Base-by-base conservation (phyloP, 2,888 invertebrate genomes). In the Philonicus albiceps region DNA sequence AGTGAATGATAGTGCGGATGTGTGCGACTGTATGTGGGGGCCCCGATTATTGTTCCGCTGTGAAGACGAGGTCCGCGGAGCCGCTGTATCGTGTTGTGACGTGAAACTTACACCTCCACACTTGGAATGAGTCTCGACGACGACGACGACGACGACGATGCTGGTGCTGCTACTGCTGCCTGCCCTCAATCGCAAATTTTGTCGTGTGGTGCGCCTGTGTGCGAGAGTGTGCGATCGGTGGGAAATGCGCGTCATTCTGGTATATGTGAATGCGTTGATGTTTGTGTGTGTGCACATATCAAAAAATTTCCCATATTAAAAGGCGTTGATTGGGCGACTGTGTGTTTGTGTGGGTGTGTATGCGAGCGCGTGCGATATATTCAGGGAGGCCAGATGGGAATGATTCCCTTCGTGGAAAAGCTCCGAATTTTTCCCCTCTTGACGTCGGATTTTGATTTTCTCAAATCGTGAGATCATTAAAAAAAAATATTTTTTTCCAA, bases 21-120 rank as follows among this genome's bases (percentile, higher is more conserved):
- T 80, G 87, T 87, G 76, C 80, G 85, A 85, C 85, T 87, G 86
- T 87, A n/a, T n/a, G 87, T 87, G 53, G 83, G 72, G 75, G n/a
- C n/a, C n/a, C 37, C 37, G 49, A 84, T 78, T 76, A 22, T 49
- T 55, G n/a, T n/a, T n/a, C n/a, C 83, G 80, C 72, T 31, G 86
- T 27, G 86, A 87, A 87, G 87, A 87, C 86, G 76, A 43, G 13
- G 40, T 43, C 40, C 40, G 40, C 13, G 40, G 75, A 74, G 22
- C 83, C 43, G 34, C 31, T 34, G 16, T n/a, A 11, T 11, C 37
- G n/a, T n/a, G 49, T 49, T n/a, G 49, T 4, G 49, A 16, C 49
- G 49, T 49, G 49, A 31, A n/a, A 74, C 74, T 31, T 34, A 74
- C 74, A 49, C 49, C 49, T 49, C 49, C 16, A 49, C n/a, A 49